Base-by-base conservation (phyloP, 64 coral and sea anemone species). In the Catalaphyllia jardinei region DNA sequence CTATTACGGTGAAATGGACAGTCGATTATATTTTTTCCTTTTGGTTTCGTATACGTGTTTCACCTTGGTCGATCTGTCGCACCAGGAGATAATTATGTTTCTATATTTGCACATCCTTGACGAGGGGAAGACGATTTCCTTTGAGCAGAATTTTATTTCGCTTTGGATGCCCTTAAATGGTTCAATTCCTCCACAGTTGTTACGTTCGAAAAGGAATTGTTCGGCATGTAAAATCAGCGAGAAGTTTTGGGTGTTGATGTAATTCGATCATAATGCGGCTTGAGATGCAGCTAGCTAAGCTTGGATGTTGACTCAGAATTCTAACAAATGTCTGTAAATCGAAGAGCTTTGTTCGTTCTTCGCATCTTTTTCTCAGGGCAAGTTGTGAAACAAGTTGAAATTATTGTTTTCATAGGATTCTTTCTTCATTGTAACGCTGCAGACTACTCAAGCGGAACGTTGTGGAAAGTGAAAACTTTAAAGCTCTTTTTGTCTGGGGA, bases 1-100 rank as follows among this genome's bases (percentile, higher is more conserved):
- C 24, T 51, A 71, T 50, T 69, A 63, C 60, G 81, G 62, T 67
- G 31, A 85, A 85, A 85, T 85, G 81, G 42, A 28, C 81, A 85
- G 51, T 71, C 33, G 39, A 69, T 16, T 4, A 51, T 71, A 46
- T n/a, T 46, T 20, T 28, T 25, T 61, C 71, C 55, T 35, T 35
- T 35, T 3, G n/a, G 38, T 20, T 5, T 46, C 42, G 42, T 46
- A n/a, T n/a, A 46, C 42, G 42, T 46, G 42, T 20, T 62, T 83
- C 60, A 33, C 20, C 14, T 46, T 49, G 60, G n/a, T 63, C 15
- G 38, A 27, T 27, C 31, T 29, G 69, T 85, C 35, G 13, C 62
- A 69, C 29, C 35, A 42, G 63, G 81, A 22, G 62, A 85, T 60
- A 85, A 85, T 85, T 49, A 85, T 71, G 71, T 20, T 49, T 67